Base-by-base conservation (phyloP, 2,113 vertebrate genomes). In the Rhabdornis inornatus region DNA sequence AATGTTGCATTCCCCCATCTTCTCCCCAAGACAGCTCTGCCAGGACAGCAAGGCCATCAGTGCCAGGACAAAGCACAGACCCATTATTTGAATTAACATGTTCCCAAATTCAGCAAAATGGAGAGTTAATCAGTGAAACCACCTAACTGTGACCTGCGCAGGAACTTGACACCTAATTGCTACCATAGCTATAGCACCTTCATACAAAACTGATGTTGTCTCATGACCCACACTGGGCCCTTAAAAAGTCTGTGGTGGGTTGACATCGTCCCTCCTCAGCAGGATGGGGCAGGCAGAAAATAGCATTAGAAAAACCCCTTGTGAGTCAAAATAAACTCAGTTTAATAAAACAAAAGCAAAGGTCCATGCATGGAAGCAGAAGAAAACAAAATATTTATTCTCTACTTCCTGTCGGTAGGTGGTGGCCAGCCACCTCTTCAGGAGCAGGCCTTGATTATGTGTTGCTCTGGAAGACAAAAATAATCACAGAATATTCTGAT, bases 271-370 rank as follows among this genome's bases (percentile, higher is more conserved):
- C 33, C 1, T 52, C 10, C 55, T 75, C 27, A 70, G 8, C 23
- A 69, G 39, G 9, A n/a, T 15, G 15, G 3, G 5, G 2, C 0
- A 0, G 6, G 17, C 9, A 69, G 44, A 80, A 87, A 69, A 44
- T 33, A 59, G n/a, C 14, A 18, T 37, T 20, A 31, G 7, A 68
- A 45, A 66, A 77, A 18, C 0, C 15, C 30, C 25, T 69, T 9
- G 4, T 30, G 14, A 39, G 1, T 47, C 27, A 69, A 72, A 64
- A 61, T 35, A 45, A 56, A 55, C 3, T 25, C 8, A 37, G 6
- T 83, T 47, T 37, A 91, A 49, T 57, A 35, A 74, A 68, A 10
- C 3, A 23, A 55, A 81, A 55, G 1, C 13, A 72, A 66, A 83
- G 11, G 15, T 14, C 4, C 6, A 9, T 19, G 2, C 5, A 5